Conservation (phyloP, 2,113 vertebrate genomes). For the Fulica atra region DNA sequence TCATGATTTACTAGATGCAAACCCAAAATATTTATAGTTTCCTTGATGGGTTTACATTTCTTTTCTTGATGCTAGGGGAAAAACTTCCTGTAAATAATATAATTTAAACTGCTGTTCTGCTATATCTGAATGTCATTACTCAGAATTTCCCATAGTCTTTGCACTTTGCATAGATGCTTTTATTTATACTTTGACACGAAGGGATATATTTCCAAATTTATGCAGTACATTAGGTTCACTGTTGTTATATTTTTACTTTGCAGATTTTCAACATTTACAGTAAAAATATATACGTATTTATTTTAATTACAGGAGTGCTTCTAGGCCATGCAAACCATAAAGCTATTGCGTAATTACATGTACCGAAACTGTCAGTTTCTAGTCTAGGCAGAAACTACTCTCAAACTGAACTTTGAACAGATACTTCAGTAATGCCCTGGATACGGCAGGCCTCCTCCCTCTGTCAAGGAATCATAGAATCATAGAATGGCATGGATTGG, state of each 20-base stretch:
- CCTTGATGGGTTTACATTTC: slow-evolving; percentile 4
- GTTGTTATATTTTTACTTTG: not conserved
- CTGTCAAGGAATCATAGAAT: no score
- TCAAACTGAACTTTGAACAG: not conserved
- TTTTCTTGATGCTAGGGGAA: slow-evolving; percentile 14
- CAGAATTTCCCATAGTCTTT: slow-evolving; percentile 11
- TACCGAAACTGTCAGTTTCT: not conserved
- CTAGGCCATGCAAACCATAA: not conserved
- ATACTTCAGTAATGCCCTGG: not conserved
- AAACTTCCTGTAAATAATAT: slow-evolving; percentile 48
- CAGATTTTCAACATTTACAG: not conserved
- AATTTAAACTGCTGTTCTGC: slow-evolving; percentile 34
- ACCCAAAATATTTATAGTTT: slow-evolving; percentile 51
- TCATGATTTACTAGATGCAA: slow-evolving; percentile 34
- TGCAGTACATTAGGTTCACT: not conserved
- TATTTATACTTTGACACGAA: slow-evolving; percentile 11
- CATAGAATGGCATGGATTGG: no score
- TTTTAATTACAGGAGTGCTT: not conserved
- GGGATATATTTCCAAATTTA: not conserved
- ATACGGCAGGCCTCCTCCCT: not conserved
- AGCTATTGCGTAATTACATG: not conserved
- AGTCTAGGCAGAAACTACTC: not conserved
- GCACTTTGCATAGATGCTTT: not conserved
- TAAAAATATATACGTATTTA: not conserved
- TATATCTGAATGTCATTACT: not conserved